Percentiles rank a stretch among this genome's conserved stretches.
phyloP scores from a whole-genome alignment of 37 sponge, comb jelly and placozoan species.

The Ianthella basta region DNA sequence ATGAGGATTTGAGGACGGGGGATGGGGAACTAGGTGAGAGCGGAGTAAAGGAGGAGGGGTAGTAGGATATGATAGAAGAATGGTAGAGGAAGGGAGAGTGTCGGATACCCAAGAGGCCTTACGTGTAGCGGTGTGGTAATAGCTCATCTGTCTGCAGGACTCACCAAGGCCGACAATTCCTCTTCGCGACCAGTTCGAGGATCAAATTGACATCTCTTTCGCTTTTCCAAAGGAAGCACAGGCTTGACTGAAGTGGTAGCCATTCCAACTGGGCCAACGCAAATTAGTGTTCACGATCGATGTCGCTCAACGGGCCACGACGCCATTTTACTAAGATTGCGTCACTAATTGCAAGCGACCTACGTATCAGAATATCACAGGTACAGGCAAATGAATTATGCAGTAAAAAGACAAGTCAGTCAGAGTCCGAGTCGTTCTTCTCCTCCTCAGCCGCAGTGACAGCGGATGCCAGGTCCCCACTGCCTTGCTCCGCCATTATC shows the following conservation, averaged over 20 bases:
- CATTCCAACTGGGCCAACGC: too few relatives aligned
- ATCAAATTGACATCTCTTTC: conserved; percentile 27
- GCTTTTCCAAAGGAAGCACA: conserved; percentile 39
- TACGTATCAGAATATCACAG: too few relatives aligned
- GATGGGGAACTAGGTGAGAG: background rate
- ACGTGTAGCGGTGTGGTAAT: background rate
- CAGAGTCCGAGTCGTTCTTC: background rate
- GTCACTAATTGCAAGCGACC: too few relatives aligned
- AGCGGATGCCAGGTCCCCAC: conserved; percentile 4
- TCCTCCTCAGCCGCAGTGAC: background rate
- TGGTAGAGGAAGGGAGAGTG: too few relatives aligned
- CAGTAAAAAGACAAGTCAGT: background rate
- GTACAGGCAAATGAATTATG: too few relatives aligned
- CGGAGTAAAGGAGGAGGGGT: too few relatives aligned
- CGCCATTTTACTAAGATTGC: too few relatives aligned
- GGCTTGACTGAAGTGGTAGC: background rate
- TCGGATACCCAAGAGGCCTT: background rate
- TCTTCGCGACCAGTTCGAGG: conserved; percentile 56
- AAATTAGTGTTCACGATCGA: too few relatives aligned
- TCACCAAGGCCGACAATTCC: conserved; percentile 59
- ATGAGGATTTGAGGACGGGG: background rate
- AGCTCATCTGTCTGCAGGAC: background rate
- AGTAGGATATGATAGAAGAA: background rate
- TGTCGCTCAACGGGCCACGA: too few relatives aligned
- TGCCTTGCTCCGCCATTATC: conserved; percentile 1